Evolutionary conservation across 2,113 vertebrate genomes (phyloP).

Genomic region (Oryctolagus cuniculus): DNA sequence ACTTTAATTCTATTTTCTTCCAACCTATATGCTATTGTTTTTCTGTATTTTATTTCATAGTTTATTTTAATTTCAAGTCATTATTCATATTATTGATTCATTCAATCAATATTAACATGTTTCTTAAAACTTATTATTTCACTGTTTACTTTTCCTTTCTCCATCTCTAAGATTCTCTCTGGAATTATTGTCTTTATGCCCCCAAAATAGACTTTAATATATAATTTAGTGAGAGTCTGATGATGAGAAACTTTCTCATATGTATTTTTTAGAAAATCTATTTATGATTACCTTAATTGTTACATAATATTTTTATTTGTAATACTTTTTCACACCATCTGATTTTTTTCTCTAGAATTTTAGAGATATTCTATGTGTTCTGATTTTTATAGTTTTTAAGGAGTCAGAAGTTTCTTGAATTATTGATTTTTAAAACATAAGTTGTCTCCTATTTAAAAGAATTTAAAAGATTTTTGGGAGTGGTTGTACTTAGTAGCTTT

Average conservation of each 20-base stretch:
- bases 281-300: background rate
- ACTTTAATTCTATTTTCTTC: background rate
- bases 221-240: background rate
- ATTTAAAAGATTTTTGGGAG: background rate
- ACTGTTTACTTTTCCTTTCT: slow-evolving; percentile 19
- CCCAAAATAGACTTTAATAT: background rate
- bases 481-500: background rate
- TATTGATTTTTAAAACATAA: background rate
- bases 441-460: background rate
- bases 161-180: background rate
- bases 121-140: background rate
- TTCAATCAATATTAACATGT: slow-evolving; percentile 3
- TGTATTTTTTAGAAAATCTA: background rate
- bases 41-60: slow-evolving; percentile 1
- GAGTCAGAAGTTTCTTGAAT: background rate
- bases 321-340: background rate
- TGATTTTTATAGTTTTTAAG: background rate
- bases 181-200: background rate
- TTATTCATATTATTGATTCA: background rate
- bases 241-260: background rate
- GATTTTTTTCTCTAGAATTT: background rate
- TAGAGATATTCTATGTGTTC: background rate
- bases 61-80: background rate
- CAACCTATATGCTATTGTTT: background rate
- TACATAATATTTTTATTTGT: background rate